Conservation (phyloP, 2,113 vertebrate species). For the Desmodus rotundus region DNA sequence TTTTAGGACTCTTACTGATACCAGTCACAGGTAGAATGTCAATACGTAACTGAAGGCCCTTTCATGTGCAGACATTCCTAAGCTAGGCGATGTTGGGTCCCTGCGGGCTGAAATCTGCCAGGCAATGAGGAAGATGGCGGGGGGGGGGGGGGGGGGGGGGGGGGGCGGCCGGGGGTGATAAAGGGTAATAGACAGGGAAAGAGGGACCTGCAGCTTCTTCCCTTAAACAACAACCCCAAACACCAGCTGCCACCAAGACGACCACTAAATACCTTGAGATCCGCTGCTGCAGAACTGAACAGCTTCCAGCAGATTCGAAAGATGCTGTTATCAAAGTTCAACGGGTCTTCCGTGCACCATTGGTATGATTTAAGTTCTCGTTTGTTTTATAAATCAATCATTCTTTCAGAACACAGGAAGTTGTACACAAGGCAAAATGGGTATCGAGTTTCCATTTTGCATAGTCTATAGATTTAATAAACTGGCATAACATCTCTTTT, state of each 20-base stretch:
- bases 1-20: neutral
- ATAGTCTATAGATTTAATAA: neutral
- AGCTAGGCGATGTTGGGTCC: neutral
- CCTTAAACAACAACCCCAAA: neutral
- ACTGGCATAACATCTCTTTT: neutral
- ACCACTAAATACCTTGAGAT: neutral
- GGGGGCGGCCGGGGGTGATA: neutral
- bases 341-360: neutral
- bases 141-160: accelerated
- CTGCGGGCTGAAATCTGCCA: neutral
- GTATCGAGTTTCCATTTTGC: neutral
- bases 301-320: neutral
- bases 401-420: neutral
- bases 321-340: neutral
- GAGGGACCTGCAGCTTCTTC: neutral
- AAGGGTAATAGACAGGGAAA: neutral
- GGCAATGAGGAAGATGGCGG: neutral
- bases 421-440: neutral
- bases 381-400: neutral
- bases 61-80: neutral
- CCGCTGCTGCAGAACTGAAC: neutral
- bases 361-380: neutral
- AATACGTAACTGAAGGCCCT: neutral
- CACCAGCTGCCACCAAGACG: neutral
- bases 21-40: neutral